Conservation (phyloP, 2,113 vertebrate species). For the Hassar affinis region DNA sequence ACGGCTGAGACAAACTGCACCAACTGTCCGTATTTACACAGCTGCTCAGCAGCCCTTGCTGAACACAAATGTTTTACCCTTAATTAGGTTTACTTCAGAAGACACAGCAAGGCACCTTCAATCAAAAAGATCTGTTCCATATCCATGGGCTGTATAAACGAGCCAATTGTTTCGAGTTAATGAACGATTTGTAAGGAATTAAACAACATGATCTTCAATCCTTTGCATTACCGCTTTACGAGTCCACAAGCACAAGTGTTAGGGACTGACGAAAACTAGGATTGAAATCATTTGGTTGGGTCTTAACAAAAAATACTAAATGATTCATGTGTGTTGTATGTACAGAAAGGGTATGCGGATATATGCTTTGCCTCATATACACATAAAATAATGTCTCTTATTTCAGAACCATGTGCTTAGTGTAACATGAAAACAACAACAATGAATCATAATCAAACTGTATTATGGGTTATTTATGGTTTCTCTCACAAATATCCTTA, state of each 20-base stretch:
- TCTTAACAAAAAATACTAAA: slow-evolving; percentile 23
- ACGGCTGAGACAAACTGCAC: slow-evolving; percentile 40
- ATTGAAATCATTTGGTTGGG: neutral
- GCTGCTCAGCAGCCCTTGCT: slow-evolving; percentile 44
- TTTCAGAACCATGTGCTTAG: neutral
- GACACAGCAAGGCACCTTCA: slow-evolving; percentile 22
- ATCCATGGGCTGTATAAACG: slow-evolving; percentile 17
- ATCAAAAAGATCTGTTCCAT: slow-evolving; percentile 22
- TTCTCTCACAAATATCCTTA: neutral
- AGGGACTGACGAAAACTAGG: neutral
- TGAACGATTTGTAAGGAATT: slow-evolving; percentile 27
- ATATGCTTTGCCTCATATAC: neutral
- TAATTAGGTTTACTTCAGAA: slow-evolving; percentile 49
- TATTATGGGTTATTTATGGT: neutral
- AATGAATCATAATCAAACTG: slow-evolving; percentile 1
- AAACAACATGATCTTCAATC: slow-evolving; percentile 26
- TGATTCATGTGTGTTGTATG: neutral
- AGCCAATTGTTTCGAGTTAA: slow-evolving; percentile 19
- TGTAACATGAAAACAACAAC: neutral
- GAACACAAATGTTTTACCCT: slow-evolving; percentile 47
- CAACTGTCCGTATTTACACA: slow-evolving; percentile 56
- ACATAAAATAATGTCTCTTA: neutral
- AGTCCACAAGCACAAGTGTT: slow-evolving; percentile 25
- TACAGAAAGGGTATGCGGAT: neutral
- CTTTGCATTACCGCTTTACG: slow-evolving; percentile 9